A percentile compares a stretch with the other conserved stretches of the same genome.
Evolutionary conservation across 2,113 vertebrate genomes (phyloP).

Genomic region (Tetrao urogallus): DNA sequence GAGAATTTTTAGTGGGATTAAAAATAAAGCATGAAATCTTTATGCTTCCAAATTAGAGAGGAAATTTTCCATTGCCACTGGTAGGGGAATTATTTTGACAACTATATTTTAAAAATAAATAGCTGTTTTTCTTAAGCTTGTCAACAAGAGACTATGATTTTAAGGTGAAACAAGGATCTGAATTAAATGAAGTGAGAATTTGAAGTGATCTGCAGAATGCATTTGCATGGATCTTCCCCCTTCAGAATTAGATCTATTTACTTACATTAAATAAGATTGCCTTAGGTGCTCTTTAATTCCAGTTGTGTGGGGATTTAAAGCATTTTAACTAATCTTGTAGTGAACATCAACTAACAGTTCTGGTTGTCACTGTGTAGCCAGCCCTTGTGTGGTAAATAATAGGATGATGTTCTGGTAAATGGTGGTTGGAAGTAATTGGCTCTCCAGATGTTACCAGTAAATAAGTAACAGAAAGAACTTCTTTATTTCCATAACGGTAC

Average conservation of each 20-base stretch:
- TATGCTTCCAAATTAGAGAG: background rate
- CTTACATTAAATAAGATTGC: conserved; percentile 5
- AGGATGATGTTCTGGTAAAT: background rate
- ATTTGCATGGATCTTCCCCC: background rate
- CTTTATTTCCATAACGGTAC: background rate
- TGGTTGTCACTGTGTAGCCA: background rate
- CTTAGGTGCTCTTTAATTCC: background rate
- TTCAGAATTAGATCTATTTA: background rate
- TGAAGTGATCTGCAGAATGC: conserved; percentile 28
- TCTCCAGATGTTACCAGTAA: background rate
- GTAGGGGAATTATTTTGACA: background rate
- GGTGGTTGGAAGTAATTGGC: background rate
- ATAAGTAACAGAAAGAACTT: background rate
- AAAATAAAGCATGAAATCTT: background rate
- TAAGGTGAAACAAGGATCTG: background rate
- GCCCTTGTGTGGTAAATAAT: background rate
- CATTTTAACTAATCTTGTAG: background rate
- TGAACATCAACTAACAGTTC: background rate
- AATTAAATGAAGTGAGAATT: background rate
- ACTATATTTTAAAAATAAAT: conserved; percentile 11
- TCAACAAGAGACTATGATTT: background rate
- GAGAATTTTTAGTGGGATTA: background rate
- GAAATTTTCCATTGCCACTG: background rate
- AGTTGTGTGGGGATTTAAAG: background rate
- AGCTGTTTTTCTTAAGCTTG: background rate